Evolutionary conservation across 2,797 vertebrate species (phyloP), one percentile per base, ranked within the genome.

Genomic region (Enteromius paludinosus): DNA sequence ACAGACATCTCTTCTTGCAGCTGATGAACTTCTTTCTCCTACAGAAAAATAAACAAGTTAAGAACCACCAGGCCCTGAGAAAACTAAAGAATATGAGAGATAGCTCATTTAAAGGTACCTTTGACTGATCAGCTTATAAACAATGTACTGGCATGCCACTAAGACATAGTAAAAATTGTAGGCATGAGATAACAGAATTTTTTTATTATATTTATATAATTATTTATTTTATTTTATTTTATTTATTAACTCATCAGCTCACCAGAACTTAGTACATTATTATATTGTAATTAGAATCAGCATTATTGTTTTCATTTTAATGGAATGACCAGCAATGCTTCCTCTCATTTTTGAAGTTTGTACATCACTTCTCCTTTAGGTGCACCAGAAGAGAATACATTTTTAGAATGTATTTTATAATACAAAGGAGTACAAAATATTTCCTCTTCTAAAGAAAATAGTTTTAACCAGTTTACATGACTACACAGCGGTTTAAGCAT

Each of bases 1-100:
- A 86, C 91, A 18, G 86, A 86, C 76, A 94, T 43, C 85, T 94
- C 90, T 89, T 93, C 93, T 89, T 86, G 91, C 89, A 95, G 89
- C 86, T 87, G 87, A 75, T 89, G 90, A 80, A 88, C 87, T 88
- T 83, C 90, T 72, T 81, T 87, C 85, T 93, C 94, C 95, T 95
- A 23, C 9, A 59, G 86, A 45, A 74, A 56, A 91, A 82, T 54
- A 77, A 45, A 17, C n/a, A 9, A 0, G 54, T 75, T 43, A 59
- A 41, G 20, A 15, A 65, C 11, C 41, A 45, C 4, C 8, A n/a
- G 10, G 5, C 47, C 2, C 18, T n/a, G 11, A 72, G 18, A 52
- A 15, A 52, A 79, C 14, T 54, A 9, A 14, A 43, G 11, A 45
- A 33, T 43, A 9, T 12, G 20, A 64, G 74, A 61, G 5, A 45